Evolutionary conservation across 2,113 vertebrate genomes (phyloP), one percentile per base, ranked within the genome.

Genomic region (Emydocephalus ijimae): DNA sequence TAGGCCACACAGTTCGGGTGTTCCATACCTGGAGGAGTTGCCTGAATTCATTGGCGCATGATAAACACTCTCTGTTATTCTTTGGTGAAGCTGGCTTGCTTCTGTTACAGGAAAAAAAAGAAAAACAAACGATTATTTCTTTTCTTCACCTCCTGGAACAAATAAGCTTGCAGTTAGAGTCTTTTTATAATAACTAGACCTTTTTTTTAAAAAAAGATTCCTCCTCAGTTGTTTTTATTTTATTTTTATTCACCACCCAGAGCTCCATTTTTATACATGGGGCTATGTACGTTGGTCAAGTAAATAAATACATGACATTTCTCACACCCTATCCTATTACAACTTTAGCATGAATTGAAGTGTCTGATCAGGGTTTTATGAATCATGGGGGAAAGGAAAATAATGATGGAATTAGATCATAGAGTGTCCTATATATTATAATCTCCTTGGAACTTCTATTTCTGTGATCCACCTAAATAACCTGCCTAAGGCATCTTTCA

Each of bases 61-160:
- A 34, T 98, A 98, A 7, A 98, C 98, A 74, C 98, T 98, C 94
- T 98, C 98, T 0, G 98, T 97, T 96, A 98, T 98, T 96, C 98
- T 98, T 95, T 98, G 98, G 97, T 98, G 98, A 74, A 98, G 97
- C 89, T 99, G 98, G 92, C 98, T 99, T 90, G 98, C 98, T 95
- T 99, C 98, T 99, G 97, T 94, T 55, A 95, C 97, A 93, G 92
- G 88, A 96, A 81, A 95, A 89, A 29, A 95, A 59, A 88, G 93
- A 34, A 57, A 92, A 45, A 3, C 21, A 39, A 12, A n/a, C 61
- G 29, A 50, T 23, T 45, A 2, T 48, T 92, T 54, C 11, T 45
- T 55, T 26, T 91, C 52, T 45, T 43, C 2, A 0, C 54, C 2
- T 34, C 26, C 11, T 18, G 3, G 5, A 23, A 7, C 0, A 43